These are phyloP conservation scores for Andrena praecox DNA, from an alignment of 2,888 invertebrate genomes.

Conservation along the genomic window DNA sequence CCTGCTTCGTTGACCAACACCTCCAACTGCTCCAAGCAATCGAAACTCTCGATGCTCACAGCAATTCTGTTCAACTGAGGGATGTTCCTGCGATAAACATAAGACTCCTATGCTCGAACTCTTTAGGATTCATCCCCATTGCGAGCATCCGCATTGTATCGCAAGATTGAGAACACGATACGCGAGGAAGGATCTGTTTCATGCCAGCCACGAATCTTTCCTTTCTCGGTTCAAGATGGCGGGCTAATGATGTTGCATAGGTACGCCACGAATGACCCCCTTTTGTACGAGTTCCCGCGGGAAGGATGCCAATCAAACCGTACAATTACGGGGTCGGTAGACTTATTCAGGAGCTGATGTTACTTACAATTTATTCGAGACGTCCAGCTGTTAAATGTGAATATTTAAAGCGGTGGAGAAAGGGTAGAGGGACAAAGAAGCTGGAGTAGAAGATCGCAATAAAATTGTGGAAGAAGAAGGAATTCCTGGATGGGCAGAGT, in stretches of 20 bases:
- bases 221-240: constrained; percentile 3
- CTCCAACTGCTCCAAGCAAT: background rate
- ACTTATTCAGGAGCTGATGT: background rate
- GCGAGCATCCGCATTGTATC: background rate
- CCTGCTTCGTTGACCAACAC: constrained; percentile 5
- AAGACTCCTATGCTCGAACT: background rate
- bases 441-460: background rate
- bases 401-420: background rate
- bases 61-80: too few relatives aligned
- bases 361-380: background rate
- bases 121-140: background rate
- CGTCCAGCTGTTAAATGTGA: background rate
- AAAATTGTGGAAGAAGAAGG: background rate
- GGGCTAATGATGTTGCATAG: constrained; percentile 23
- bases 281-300: constrained; percentile 14
- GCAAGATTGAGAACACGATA: background rate
- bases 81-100: too few relatives aligned
- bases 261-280: background rate
- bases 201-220: constrained; percentile 1
- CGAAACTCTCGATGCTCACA: too few relatives aligned
- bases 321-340: background rate
- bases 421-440: too few relatives aligned
- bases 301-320: constrained; percentile 34
- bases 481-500: background rate
- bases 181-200: constrained; percentile 2